Conservation (phyloP, 2,888 invertebrate genomes). For the Yponomeuta cagnagella region DNA sequence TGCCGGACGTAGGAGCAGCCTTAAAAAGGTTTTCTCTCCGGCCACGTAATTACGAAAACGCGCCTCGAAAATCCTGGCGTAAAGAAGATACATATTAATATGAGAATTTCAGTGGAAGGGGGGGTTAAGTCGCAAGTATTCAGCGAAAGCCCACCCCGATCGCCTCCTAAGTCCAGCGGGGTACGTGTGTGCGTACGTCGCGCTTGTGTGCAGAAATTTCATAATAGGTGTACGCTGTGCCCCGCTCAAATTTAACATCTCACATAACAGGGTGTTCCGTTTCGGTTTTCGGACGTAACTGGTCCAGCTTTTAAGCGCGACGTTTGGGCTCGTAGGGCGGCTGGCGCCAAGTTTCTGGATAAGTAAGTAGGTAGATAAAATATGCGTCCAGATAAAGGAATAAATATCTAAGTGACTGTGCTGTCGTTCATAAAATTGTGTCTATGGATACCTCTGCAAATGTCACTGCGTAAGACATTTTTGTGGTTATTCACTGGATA, state of each 20-base stretch:
- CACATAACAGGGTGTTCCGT: constrained; percentile 52
- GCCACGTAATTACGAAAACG: constrained; percentile 45
- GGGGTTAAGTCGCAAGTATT: constrained; percentile 60
- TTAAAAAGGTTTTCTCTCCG: constrained; percentile 34
- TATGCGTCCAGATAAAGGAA: too few species aligned
- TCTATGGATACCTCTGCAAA: too few species aligned
- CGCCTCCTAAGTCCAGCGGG: constrained; percentile 57
- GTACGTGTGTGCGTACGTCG: constrained; percentile 36
- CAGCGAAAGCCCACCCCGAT: constrained; percentile 45
- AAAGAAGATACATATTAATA: constrained; percentile 71
- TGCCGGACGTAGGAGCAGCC: constrained; percentile 17
- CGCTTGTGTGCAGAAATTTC: constrained; percentile 55
- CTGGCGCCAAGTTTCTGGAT: too few species aligned
- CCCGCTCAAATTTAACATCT: constrained; percentile 73
- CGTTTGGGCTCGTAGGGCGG: too few species aligned
- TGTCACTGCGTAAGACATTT: too few species aligned
- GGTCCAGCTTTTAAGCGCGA: background rate
- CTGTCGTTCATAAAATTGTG: too few species aligned
- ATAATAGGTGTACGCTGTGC: constrained; percentile 68
- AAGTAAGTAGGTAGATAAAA: too few species aligned
- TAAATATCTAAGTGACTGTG: too few species aligned
- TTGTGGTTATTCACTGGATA: too few species aligned
- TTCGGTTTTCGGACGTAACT: background rate
- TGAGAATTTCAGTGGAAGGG: constrained; percentile 65
- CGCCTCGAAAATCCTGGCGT: constrained; percentile 51